Base-by-base conservation (phyloP, 2,113 vertebrate genomes). In the Plotosus lineatus region DNA sequence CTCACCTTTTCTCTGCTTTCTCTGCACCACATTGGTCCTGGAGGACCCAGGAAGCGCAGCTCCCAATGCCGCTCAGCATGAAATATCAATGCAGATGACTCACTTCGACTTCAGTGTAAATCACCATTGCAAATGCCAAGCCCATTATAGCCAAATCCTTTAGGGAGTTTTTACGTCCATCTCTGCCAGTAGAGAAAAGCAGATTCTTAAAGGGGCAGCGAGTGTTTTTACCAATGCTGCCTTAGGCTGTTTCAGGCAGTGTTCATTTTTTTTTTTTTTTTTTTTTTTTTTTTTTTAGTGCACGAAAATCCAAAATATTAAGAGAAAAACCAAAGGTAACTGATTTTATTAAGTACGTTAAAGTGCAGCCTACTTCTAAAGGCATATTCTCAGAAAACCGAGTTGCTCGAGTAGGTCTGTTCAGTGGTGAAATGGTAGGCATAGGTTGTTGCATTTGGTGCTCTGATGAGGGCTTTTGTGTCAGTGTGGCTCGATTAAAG, bases 71-170 rank as follows among this genome's bases (percentile, higher is more conserved):
- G 77, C 85, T 89, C 85, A 66, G 86, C 88, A 89, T 90, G 89
- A 91, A 90, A 93, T 93, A 93, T 91, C 90, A 92, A 91, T 90
- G 90, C 75, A 90, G 89, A 91, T 92, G 91, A 91, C 89, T 92
- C 92, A 91, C 88, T 91, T 82, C 82, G 86, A 90, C 88, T 91
- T 92, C 87, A 89, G 87, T 93, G 90, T 92, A 90, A 92, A 89
- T 94, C 90, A 91, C 89, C 86, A 83, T 90, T 63, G 87, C 91
- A 94, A 94, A 93, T 92, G 90, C 89, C 91, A 91, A 92, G 87
- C 89, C 90, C 86, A 90, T 92, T 91, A 91, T 90, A 88, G 88
- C 87, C 88, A 88, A 89, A 89, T 91, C 83, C 90, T 90, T 92
- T 83, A 87, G 88, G 86, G 89, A 91, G 86, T 90, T 88, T 84